Base-by-base conservation (phyloP, 2,113 vertebrate genomes). In the Ptychochromis oligacanthus region DNA sequence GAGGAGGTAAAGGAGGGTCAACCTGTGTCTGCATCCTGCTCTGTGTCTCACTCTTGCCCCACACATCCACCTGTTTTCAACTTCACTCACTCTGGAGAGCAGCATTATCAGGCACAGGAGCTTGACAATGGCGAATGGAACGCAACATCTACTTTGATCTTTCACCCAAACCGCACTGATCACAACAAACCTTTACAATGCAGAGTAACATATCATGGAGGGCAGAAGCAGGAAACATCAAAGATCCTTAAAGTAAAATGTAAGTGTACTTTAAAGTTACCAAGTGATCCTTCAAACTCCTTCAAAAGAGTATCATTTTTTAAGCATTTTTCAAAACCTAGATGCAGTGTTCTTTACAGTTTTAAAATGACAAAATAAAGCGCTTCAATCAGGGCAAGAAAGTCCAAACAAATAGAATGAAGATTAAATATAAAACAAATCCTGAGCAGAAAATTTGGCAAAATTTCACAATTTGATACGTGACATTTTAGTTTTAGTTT, bases 31-130 rank as follows among this genome's bases (percentile, higher is more conserved):
- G 87, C 80, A 1, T 83, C 74, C 64, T 95, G 95, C 91, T 91
- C 88, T 7, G 91, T 93, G 70, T 82, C 22, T 76, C 90, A 94
- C 87, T 91, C 83, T 65, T 96, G 95, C 65, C 93, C 91, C 3
- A 3, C 74, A 34, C 80, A 87, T 38, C 93, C 87, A 9, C 95
- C 95, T 4, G 67, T 15, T n/a, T 79, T 96, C 76, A 83, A 22
- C 79, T 96, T 95, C 95, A 95, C 36, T 84, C 93, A 85, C 84
- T 3, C 34, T 7, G 94, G 94, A 84, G 7, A 49, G 15, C 0
- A 11, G 24, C 62, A n/a, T 3, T 13, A 58, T 31, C 80, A 82
- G 6, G 34, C 85, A 3, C 56, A 80, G 49, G 1, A 49, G 52
- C 84, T 91, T 26, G 12, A 11, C 0, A 5, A 82, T 0, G 87